Evolutionary conservation across 2,888 invertebrate genomes (phyloP).

Genomic region (Xestia ashworthii): DNA sequence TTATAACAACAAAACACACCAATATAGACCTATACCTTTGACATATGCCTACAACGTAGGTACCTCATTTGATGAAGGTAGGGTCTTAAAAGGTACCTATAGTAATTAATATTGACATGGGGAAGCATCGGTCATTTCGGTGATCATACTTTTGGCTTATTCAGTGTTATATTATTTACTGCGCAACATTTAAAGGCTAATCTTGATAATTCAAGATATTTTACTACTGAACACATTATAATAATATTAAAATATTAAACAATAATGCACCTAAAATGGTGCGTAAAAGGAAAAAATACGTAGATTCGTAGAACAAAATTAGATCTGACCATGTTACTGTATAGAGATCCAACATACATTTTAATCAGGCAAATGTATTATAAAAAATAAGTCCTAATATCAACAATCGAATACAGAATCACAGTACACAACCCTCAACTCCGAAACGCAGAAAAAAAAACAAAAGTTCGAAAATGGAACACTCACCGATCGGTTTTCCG

Average conservation of each 20-base stretch:
- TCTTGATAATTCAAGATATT: neutral
- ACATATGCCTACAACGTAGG: neutral
- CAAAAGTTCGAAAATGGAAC: slow-evolving; percentile 22
- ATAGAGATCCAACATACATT: slow-evolving; percentile 1
- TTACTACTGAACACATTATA: neutral
- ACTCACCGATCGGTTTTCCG: slow-evolving; percentile 53
- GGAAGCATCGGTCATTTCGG: neutral
- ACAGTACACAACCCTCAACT: slow-evolving; percentile 1
- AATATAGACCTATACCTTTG: neutral
- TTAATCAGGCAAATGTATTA: slow-evolving; percentile 35
- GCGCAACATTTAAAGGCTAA: no score
- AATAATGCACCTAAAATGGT: neutral
- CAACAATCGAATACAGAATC: slow-evolving; percentile 21
- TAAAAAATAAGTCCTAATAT: slow-evolving; percentile 18
- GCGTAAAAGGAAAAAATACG: neutral
- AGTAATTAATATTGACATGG: slow-evolving; percentile 37
- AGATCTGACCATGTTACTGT: slow-evolving; percentile 21
- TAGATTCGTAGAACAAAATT: neutral
- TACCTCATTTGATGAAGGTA: slow-evolving; percentile 27
- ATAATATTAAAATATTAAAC: neutral
- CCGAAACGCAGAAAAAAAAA: slow-evolving; percentile 1
- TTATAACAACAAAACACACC: slow-evolving; percentile 4
- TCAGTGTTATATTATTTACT: slow-evolving; percentile 1
- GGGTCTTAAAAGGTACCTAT: neutral
- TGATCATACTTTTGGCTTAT: neutral